Percentiles rank a stretch among this genome's conserved stretches.
phyloP scores from a whole-genome alignment of 2,888 invertebrate species.

The Drosophila pseudotalamancana region DNA sequence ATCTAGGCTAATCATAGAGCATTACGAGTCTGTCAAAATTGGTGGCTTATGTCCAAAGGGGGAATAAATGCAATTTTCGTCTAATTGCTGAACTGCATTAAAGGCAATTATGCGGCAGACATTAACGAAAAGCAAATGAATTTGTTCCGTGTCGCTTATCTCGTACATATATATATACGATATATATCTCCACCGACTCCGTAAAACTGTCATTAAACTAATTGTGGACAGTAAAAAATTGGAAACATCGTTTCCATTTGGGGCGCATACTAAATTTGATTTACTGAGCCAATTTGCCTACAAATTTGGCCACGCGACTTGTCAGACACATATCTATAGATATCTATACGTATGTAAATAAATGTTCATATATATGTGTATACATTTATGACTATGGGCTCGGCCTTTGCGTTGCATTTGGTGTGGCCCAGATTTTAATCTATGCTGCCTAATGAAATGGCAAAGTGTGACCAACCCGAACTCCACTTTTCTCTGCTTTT shows the following conservation, averaged over 20 bases:
- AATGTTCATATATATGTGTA: not conserved
- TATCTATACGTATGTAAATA: not conserved
- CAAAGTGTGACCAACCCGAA: conserved; percentile 12
- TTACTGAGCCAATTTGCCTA: conserved; percentile 25
- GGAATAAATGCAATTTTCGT: conserved; percentile 43
- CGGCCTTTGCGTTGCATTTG: conserved; percentile 21
- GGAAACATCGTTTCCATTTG: conserved; percentile 38
- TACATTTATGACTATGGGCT: conserved; percentile 5
- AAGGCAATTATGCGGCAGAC: conserved; percentile 64
- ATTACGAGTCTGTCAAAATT: not conserved
- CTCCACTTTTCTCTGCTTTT: too few species aligned
- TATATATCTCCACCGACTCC: conserved; percentile 23
- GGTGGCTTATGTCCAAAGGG: not conserved
- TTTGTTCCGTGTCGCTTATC: conserved; percentile 44
- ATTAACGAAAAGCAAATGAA: conserved; percentile 45
- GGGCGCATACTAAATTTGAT: conserved; percentile 49
- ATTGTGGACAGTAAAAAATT: conserved; percentile 21
- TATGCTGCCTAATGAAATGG: conserved; percentile 36
- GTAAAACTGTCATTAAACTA: conserved; percentile 52
- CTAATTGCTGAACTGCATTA: conserved; percentile 74
- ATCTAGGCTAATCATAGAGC: conserved; percentile 21
- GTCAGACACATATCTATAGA: conserved; percentile 8
- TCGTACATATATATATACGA: conserved; percentile 5
- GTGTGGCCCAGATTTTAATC: conserved; percentile 39
- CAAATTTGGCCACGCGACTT: conserved; percentile 40